These are phyloP conservation scores for Micronycteris hirsuta DNA, from an alignment of 2,113 vertebrate genomes.

Conservation along the genomic window DNA sequence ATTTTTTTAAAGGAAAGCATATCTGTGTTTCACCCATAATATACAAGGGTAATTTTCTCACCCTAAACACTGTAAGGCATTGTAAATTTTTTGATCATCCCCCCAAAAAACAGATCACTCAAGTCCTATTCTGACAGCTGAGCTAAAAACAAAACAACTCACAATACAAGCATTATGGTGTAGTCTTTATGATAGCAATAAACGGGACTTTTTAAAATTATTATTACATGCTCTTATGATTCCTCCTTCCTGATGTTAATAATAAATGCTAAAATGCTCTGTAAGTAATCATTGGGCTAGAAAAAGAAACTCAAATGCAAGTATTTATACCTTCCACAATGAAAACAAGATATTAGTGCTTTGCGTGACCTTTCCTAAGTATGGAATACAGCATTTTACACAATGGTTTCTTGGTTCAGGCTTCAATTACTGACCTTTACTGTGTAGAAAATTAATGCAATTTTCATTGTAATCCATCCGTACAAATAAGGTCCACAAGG, in stretches of 20 bases:
- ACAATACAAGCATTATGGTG: background rate
- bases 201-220: background rate
- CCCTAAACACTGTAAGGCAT: background rate
- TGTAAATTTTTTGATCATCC: background rate
- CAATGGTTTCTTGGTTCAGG: constrained; percentile 83
- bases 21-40: background rate
- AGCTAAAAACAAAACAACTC: background rate
- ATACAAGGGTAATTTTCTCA: background rate
- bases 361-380: constrained; percentile 82
- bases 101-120: background rate
- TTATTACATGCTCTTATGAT: constrained; percentile 58
- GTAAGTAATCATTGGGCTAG: constrained; percentile 69
- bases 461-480: constrained; percentile 82
- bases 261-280: constrained; percentile 68
- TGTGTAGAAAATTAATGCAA: constrained; percentile 84
- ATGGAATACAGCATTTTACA: constrained; percentile 79
- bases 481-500: constrained; percentile 82
- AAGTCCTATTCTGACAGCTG: background rate
- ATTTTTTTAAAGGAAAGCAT: constrained; percentile 3
- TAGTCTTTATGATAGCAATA: background rate
- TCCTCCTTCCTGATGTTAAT: constrained; percentile 67
- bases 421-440: constrained; percentile 86
- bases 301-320: constrained; percentile 69
- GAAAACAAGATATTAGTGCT: constrained; percentile 83
- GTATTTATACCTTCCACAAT: constrained; percentile 80